These are phyloP conservation scores for Hirundo rustica DNA, from an alignment of 2,797 vertebrate genomes.

Conservation along the genomic window DNA sequence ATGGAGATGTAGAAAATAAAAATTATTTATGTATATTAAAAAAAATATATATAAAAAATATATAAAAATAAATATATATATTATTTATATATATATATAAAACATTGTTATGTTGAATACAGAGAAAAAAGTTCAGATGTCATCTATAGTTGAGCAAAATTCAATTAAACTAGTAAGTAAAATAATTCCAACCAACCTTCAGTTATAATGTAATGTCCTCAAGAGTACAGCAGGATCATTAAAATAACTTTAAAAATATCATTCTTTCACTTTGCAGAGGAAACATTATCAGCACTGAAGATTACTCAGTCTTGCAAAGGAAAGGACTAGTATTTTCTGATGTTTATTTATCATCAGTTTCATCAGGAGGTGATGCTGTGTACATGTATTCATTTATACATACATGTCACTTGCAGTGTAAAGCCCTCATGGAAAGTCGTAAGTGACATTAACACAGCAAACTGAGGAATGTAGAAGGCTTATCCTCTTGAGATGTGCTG, in stretches of 20 bases:
- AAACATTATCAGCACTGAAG: not conserved
- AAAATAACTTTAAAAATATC: not conserved
- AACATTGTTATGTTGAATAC: not conserved
- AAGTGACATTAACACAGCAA: not conserved
- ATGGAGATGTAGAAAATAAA: not conserved
- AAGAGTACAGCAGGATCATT: not conserved
- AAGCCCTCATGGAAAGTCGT: not conserved
- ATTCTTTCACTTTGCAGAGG: not conserved
- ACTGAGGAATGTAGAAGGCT: not conserved
- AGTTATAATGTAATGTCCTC: not conserved
- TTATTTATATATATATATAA: too few species aligned
- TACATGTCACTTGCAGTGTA: not conserved
- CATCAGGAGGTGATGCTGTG: not conserved
- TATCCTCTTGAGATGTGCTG: not conserved
- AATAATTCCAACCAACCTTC: not conserved
- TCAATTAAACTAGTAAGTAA: not conserved
- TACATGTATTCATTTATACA: too few species aligned
- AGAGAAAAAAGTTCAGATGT: not conserved
- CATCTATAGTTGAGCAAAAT: not conserved
- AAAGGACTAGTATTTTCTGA: not conserved
- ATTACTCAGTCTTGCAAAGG: not conserved
- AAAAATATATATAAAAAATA: too few species aligned
- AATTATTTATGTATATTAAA: too few species aligned
- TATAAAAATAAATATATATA: too few species aligned
- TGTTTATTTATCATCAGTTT: not conserved